phyloP scores from a whole-genome alignment of 1,140 invertebrate genomes.

The Neoseiulus cucumeris region DNA sequence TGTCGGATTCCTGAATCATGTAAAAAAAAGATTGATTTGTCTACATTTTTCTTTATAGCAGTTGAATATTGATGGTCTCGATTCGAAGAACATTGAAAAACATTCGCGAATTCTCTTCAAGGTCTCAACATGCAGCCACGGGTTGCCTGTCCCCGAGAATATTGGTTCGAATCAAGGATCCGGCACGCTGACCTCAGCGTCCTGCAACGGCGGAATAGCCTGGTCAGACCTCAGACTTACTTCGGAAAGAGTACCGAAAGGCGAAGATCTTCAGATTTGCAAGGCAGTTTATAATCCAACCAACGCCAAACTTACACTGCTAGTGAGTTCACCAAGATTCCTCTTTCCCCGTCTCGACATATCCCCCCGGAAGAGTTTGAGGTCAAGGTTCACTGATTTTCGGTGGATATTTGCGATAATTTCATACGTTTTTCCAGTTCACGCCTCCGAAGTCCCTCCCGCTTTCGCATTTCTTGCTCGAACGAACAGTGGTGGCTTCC shows the following conservation, averaged over 20 bases:
- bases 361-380: too few relatives aligned
- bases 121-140: constrained; percentile 11
- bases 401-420: too few relatives aligned
- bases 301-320: neutral
- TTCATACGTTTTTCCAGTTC: neutral
- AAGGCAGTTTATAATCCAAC: neutral
- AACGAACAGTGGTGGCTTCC: neutral
- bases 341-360: too few relatives aligned
- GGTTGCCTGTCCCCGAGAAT: constrained; percentile 3
- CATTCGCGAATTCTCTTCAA: too few relatives aligned
- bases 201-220: neutral
- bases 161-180: neutral
- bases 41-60: too few relatives aligned
- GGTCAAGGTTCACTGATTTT: too few relatives aligned
- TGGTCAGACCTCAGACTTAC: neutral
- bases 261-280: neutral
- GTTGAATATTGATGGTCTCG: too few relatives aligned
- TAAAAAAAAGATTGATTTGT: too few relatives aligned
- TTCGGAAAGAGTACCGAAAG: neutral
- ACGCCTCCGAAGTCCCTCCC: neutral
- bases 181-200: too few relatives aligned
- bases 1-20: neutral
- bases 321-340: neutral
- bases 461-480: neutral
- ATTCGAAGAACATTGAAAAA: too few relatives aligned